A percentile compares a stretch with the other conserved stretches of the same genome.
These are phyloP conservation scores for Molossus molossus DNA, from an alignment of 2,797 vertebrate species.

Conservation along the genomic window DNA sequence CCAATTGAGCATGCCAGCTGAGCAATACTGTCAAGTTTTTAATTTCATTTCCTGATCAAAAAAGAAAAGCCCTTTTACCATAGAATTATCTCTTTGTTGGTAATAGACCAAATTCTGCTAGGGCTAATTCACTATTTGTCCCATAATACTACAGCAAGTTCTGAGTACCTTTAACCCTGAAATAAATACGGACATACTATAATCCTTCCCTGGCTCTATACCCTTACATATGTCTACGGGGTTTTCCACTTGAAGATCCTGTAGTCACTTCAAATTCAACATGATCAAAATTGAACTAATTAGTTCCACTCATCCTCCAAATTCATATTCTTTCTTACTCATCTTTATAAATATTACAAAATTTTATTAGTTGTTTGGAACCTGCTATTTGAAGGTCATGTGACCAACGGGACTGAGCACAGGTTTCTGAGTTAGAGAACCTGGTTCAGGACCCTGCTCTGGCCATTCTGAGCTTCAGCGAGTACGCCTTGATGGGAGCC, in stretches of 20 bases:
- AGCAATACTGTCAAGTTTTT: neutral
- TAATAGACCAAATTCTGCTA: neutral
- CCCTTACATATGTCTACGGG: neutral
- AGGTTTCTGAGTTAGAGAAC: conserved; percentile 28
- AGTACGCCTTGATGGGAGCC: neutral
- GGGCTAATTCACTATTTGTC: conserved; percentile 29
- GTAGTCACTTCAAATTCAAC: conserved; percentile 49
- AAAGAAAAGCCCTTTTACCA: neutral
- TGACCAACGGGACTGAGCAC: neutral
- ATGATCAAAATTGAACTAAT: conserved; percentile 49
- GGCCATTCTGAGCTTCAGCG: neutral
- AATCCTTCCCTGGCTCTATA: conserved; percentile 26
- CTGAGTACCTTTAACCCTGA: conserved; percentile 59
- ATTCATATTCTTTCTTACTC: conserved; percentile 52
- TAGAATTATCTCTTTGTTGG: neutral
- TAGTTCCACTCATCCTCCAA: neutral
- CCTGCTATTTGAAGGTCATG: neutral
- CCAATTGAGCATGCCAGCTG: too few species aligned
- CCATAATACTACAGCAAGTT: conserved; percentile 31
- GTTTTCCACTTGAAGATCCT: conserved; percentile 28
- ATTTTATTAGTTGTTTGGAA: conserved; percentile 1
- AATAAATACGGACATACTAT: conserved; percentile 41
- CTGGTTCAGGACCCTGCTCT: neutral
- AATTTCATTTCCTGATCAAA: conserved; percentile 32
- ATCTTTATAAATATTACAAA: conserved; percentile 56